These are phyloP conservation scores for Parazoanthus atlanticus DNA, from an alignment of 92 coral and sea anemone species.

Conservation along the genomic window DNA sequence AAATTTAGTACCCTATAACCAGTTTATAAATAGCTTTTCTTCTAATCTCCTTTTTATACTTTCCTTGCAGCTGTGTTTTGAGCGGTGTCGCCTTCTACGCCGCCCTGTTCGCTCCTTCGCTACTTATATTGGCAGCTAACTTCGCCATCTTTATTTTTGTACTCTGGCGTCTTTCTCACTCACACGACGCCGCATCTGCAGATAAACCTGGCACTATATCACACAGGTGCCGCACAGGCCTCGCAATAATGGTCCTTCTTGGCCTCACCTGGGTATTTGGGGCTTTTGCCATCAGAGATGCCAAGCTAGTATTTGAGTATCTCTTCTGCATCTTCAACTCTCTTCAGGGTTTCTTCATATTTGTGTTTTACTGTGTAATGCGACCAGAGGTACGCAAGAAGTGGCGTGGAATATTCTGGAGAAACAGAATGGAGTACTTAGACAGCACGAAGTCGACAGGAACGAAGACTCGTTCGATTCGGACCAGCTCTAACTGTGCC, in stretches of 20 bases:
- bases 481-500: too few relatives aligned
- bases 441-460: conserved; percentile 1
- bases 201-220: neutral
- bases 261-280: conserved; percentile 51
- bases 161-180: conserved; percentile 8
- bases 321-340: conserved; percentile 54
- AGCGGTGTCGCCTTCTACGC: conserved; percentile 19
- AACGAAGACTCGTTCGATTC: neutral
- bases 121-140: conserved; percentile 11
- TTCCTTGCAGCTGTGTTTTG: conserved; percentile 40
- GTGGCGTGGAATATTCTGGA: conserved; percentile 2
- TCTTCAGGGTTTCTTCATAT: conserved; percentile 49
- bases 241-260: conserved; percentile 34
- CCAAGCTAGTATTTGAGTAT: conserved; percentile 44
- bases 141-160: conserved; percentile 5
- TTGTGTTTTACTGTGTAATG: conserved; percentile 36
- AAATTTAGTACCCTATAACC: neutral
- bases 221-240: conserved; percentile 14
- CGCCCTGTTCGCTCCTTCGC: conserved; percentile 34
- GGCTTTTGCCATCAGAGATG: conserved; percentile 39
- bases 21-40: neutral
- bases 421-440: neutral
- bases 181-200: neutral
- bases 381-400: conserved; percentile 38
- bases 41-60: neutral